Percentiles rank a stretch among this genome's conserved stretches.
Conservation (phyloP, 2,113 vertebrate species). For the Hyperopisus bebe region DNA sequence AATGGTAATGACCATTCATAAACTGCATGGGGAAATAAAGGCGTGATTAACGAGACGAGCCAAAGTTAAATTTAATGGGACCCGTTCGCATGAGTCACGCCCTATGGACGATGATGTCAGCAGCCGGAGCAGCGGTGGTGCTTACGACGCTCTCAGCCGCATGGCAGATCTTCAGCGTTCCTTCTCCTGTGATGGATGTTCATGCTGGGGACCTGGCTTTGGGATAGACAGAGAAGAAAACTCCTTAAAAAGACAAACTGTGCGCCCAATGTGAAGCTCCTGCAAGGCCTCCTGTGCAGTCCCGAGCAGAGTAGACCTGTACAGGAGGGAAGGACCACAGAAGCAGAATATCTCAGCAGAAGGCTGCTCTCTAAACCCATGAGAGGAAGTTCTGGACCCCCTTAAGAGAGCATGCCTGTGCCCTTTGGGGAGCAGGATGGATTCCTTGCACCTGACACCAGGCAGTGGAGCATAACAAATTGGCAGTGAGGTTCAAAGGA, state of each 20-base stretch:
- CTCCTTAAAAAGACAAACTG: neutral
- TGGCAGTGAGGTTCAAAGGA: neutral
- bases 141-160: neutral
- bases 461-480: neutral
- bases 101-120: neutral
- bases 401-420: neutral
- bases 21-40: neutral
- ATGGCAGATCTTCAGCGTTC: neutral
- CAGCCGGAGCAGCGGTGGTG: neutral
- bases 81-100: neutral
- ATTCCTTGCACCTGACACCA: neutral
- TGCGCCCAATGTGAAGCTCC: neutral
- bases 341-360: neutral
- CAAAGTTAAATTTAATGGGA: constrained; percentile 5
- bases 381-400: neutral
- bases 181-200: neutral
- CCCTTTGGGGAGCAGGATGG: neutral
- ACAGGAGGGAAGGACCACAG: neutral
- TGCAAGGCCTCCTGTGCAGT: neutral
- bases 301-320: neutral
- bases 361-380: neutral
- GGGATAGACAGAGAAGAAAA: neutral
- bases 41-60: neutral
- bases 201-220: neutral
- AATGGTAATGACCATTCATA: constrained; percentile 9